Conservation (phyloP, 2,113 vertebrate genomes). For the Calidris pugnax region DNA sequence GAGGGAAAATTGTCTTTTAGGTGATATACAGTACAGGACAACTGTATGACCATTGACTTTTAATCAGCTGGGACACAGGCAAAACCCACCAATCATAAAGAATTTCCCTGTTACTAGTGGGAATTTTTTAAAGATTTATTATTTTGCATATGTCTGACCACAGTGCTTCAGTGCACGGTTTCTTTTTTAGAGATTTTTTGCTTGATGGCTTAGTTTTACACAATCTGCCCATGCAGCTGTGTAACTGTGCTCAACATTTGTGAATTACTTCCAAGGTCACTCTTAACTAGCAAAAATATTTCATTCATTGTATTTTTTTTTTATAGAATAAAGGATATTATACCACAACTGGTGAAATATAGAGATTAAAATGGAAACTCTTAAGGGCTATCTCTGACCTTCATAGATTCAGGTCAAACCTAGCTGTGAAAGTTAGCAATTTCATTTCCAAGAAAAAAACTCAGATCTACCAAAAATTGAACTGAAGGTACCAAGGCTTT, state of each 20-base stretch:
- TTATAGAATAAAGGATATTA: neutral
- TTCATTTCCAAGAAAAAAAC: neutral
- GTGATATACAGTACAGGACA: neutral
- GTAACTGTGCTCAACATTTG: neutral
- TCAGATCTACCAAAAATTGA: neutral
- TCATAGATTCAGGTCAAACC: slow-evolving; percentile 10
- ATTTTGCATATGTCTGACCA: neutral
- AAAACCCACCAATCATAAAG: neutral
- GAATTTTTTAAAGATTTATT: neutral
- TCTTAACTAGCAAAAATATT: neutral
- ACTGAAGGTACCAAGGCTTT: neutral
- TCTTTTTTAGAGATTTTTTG: neutral
- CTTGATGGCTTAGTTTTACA: neutral
- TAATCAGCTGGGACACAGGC: neutral
- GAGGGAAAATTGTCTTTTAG: slow-evolving; percentile 7
- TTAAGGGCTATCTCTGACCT: neutral
- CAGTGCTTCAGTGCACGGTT: neutral
- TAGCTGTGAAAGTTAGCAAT: neutral
- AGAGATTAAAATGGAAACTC: neutral
- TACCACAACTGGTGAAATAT: neutral
- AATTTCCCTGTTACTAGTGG: neutral
- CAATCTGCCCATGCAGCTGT: neutral
- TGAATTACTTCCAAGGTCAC: neutral
- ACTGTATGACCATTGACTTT: neutral
- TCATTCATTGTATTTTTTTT: neutral